Base-by-base conservation (phyloP, 2,113 vertebrate species). In the Lathamus discolor region DNA sequence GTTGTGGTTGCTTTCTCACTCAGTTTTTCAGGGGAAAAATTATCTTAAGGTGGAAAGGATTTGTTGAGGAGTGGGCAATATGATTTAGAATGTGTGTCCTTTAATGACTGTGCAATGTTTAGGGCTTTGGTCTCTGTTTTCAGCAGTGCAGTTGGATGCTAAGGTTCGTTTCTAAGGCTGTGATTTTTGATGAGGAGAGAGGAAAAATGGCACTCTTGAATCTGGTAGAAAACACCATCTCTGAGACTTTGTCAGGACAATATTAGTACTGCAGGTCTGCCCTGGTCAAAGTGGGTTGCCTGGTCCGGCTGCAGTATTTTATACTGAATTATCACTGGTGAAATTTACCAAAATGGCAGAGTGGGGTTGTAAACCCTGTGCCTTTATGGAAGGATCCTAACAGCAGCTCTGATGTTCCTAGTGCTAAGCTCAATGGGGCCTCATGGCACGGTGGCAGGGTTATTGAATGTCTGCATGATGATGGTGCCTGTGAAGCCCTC, bases 391-490 rank as follows among this genome's bases (percentile, higher is more conserved):
- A 35, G 66, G n/a, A 27, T 28, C 12, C 1, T 31, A 70, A 22
- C 15, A 43, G n/a, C 52, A 63, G 15, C 55, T 80, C 55, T 49
- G 29, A 78, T 61, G 55, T 49, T 82, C 46, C n/a, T 57, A 5
- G 23, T 13, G 51, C 25, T 28, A 35, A 83, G 48, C 66, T 29
- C 29, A 24, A 0, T 5, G 20, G 64, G 10, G 16, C 73, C 79
- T 23, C 3, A 1, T 27, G 76, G 23, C 61, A 33, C 0, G 0
- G 3, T 7, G 41, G 31, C 68, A 64, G 61, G 6, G 46, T n/a
- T 55, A 8, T 1, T 54, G 39, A 48, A 51, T 46, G 20, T 55
- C 41, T 63, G 37, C 6, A 3, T 28, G 44, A 62, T 17, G 81
- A 0, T 25, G 57, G 29, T 44, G 25, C 49, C 67, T 57, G 37